Conservation (phyloP, 2,888 invertebrate genomes). For the Pheosia gnoma region DNA sequence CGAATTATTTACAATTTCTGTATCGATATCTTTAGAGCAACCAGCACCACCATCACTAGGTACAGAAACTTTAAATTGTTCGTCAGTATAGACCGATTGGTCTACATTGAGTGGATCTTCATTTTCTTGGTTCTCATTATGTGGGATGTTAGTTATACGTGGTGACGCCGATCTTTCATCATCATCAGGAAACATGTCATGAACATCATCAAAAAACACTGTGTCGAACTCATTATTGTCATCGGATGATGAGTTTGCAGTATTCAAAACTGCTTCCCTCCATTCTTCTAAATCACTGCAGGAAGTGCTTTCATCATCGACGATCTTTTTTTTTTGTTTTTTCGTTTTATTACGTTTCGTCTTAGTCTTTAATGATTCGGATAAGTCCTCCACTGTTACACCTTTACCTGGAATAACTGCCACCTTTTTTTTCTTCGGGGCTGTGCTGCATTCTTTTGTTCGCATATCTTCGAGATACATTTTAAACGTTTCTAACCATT, state of each 20-base stretch:
- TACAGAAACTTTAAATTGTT: conserved; percentile 6
- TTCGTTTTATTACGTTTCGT: conserved; percentile 1
- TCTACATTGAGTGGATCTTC: not conserved
- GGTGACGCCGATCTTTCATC: conserved; percentile 4
- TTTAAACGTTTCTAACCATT: no score
- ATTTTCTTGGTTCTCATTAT: conserved; percentile 1
- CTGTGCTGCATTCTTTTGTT: no score
- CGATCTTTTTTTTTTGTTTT: conserved; percentile 3
- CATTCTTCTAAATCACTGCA: conserved; percentile 4
- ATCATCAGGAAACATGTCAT: conserved; percentile 2
- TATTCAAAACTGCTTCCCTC: conserved; percentile 3
- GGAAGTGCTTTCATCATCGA: conserved; percentile 4
- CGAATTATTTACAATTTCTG: conserved; percentile 8
- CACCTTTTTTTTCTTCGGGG: not conserved
- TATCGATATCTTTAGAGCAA: conserved; percentile 8
- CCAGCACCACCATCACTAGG: conserved; percentile 7
- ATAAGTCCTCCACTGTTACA: conserved; percentile 2
- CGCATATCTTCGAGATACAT: no score
- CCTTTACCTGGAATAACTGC: conserved; percentile 1
- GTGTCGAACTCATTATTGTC: conserved; percentile 3
- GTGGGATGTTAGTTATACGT: not conserved
- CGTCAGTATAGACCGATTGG: conserved; percentile 4
- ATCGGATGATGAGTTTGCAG: conserved; percentile 5
- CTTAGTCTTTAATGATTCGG: conserved; percentile 7
- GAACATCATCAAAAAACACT: conserved; percentile 3